Conservation (phyloP, 2,888 invertebrate species). For the Cremastinae sp. region DNA sequence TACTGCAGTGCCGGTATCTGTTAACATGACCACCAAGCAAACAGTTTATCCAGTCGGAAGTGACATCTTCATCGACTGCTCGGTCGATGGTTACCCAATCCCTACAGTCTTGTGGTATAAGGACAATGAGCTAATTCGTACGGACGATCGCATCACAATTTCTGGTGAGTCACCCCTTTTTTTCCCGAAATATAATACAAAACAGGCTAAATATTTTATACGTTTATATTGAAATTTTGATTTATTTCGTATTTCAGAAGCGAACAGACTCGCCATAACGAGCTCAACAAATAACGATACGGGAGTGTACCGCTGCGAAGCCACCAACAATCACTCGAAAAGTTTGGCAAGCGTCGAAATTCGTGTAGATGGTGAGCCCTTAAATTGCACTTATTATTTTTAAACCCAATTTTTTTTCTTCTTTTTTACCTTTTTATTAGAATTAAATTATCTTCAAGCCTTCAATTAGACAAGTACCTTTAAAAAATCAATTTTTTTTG, state of each 20-base stretch:
- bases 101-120: constrained; percentile 92
- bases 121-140: constrained; percentile 84
- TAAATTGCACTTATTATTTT: too few species aligned
- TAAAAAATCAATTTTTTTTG: too few species aligned
- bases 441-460: background rate
- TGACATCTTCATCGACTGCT: constrained; percentile 87
- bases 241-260: constrained; percentile 80
- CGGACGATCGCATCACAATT: constrained; percentile 84
- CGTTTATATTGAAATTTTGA: constrained; percentile 21
- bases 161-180: constrained; percentile 85
- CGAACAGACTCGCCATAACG: constrained; percentile 86
- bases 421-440: background rate
- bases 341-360: constrained; percentile 86
- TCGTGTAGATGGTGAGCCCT: constrained; percentile 89
- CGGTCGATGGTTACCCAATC: constrained; percentile 89
- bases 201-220: too few species aligned
- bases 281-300: constrained; percentile 86
- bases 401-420: constrained; percentile 1
- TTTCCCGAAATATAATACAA: constrained; percentile 27
- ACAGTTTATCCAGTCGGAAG: constrained; percentile 85
- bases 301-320: constrained; percentile 92
- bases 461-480: too few species aligned
- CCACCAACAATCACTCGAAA: constrained; percentile 87
- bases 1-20: constrained; percentile 84
- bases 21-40: constrained; percentile 83